These are phyloP conservation scores for Hypomesus transpacificus DNA, from an alignment of 2,113 vertebrate species.

Conservation along the genomic window DNA sequence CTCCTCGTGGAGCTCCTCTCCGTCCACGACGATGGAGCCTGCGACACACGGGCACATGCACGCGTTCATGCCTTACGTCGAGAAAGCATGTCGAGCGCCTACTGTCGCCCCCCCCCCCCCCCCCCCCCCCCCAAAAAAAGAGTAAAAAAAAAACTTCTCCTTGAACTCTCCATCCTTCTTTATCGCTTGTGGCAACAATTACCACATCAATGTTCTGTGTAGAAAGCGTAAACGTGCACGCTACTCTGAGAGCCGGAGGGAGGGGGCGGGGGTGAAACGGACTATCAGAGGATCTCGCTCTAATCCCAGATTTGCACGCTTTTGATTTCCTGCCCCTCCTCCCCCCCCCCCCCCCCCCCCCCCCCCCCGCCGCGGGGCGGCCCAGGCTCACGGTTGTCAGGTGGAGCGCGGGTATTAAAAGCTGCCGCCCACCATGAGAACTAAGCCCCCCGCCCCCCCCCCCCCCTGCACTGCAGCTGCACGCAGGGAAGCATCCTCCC, in stretches of 20 bases:
- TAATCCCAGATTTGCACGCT: constrained; percentile 57
- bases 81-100: too few relatives aligned
- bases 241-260: too few relatives aligned
- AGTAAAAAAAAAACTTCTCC: background rate
- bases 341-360: constrained; percentile 14
- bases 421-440: constrained; percentile 22
- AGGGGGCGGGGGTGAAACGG: background rate
- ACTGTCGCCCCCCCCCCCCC: too few relatives aligned
- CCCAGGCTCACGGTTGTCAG: constrained; percentile 40
- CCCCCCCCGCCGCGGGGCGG: constrained; percentile 13
- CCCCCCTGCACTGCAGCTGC: constrained; percentile 16
- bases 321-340: constrained; percentile 43
- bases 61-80: too few relatives aligned
- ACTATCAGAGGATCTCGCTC: constrained; percentile 21
- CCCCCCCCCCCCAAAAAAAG: too few relatives aligned
- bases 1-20: constrained; percentile 86
- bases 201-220: constrained; percentile 52
- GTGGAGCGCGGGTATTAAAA: constrained; percentile 24
- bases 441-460: constrained; percentile 29
- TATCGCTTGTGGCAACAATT: constrained; percentile 56
- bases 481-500: too few relatives aligned
- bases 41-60: background rate
- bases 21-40: constrained; percentile 87
- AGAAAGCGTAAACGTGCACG: constrained; percentile 48
- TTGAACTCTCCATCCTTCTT: constrained; percentile 28